phyloP scores from a whole-genome alignment of 2,888 invertebrate species.

The Clivina fossor region DNA sequence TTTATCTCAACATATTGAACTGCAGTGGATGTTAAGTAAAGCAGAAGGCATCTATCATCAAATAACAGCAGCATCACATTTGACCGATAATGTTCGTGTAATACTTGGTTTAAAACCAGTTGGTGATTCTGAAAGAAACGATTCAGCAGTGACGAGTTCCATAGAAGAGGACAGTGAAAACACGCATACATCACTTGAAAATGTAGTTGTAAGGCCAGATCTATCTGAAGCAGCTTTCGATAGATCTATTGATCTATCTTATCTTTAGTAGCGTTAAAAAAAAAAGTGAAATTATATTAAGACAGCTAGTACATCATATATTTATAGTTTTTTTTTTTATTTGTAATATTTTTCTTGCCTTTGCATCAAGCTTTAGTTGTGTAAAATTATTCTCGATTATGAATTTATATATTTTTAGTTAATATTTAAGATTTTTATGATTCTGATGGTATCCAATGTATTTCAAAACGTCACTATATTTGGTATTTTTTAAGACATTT shows the following conservation, averaged over 20 bases:
- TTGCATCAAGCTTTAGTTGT: background rate
- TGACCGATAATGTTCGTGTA: conserved; percentile 70
- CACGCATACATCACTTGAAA: conserved; percentile 49
- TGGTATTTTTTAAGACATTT: too few relatives aligned
- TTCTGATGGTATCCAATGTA: too few relatives aligned
- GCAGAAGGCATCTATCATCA: conserved; percentile 94
- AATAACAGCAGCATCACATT: conserved; percentile 68
- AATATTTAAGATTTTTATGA: too few relatives aligned
- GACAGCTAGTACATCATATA: too few relatives aligned
- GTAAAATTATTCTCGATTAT: too few relatives aligned
- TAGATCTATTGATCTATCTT: conserved; percentile 54
- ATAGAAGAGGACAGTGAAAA: conserved; percentile 46
- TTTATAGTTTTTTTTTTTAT: background rate
- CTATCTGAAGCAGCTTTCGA: conserved; percentile 62
- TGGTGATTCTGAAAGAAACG: conserved; percentile 32
- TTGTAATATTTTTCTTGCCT: background rate
- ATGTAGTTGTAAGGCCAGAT: conserved; percentile 50
- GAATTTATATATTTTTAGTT: too few relatives aligned
- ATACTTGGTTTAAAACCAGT: conserved; percentile 68
- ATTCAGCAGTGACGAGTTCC: conserved; percentile 36
- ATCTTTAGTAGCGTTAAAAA: conserved; percentile 5
- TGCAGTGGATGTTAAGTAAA: conserved; percentile 76
- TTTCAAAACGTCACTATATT: too few relatives aligned
- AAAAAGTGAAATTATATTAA: background rate
- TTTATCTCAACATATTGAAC: conserved; percentile 81